Percentiles rank a stretch among this genome's conserved stretches.
These are phyloP conservation scores for Odontocerum albicorne DNA, from an alignment of 2,888 invertebrate genomes.

Conservation along the genomic window DNA sequence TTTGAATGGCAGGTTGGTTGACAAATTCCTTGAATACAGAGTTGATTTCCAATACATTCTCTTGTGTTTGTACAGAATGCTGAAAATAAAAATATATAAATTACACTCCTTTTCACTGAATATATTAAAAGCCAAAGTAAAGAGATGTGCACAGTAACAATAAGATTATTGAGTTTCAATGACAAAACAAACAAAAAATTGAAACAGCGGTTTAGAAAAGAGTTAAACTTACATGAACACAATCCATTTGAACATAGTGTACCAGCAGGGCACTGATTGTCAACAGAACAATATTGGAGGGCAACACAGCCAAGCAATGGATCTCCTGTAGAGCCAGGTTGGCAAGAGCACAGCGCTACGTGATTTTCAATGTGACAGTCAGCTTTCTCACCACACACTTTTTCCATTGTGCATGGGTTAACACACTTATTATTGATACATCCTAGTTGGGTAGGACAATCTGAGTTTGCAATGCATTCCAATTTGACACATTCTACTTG, in stretches of 20 bases:
- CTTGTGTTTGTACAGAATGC: conserved; percentile 78
- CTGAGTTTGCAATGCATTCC: conserved; percentile 78
- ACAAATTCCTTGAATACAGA: conserved; percentile 85
- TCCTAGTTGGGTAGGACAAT: conserved; percentile 70
- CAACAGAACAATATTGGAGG: conserved; percentile 79
- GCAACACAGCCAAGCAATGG: conserved; percentile 82
- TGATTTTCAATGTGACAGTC: conserved; percentile 77
- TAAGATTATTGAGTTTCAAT: background rate
- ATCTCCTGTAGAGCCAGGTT: conserved; percentile 82
- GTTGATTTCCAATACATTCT: conserved; percentile 83
- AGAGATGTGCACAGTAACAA: background rate
- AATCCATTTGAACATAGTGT: conserved; percentile 82
- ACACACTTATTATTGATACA: conserved; percentile 80
- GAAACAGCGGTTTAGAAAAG: background rate
- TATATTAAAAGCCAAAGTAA: background rate
- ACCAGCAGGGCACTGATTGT: conserved; percentile 80
- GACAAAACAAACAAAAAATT: background rate
- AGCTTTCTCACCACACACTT: conserved; percentile 82
- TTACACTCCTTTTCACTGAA: background rate
- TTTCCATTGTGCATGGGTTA: conserved; percentile 78
- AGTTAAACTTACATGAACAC: conserved; percentile 65
- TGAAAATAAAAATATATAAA: conserved; percentile 46
- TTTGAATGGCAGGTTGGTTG: conserved; percentile 81
- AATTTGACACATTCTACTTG: conserved; percentile 69
- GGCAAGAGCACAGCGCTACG: conserved; percentile 80